A percentile compares a stretch with the other conserved stretches of the same genome.
Conservation (phyloP, 2,113 vertebrate species). For the Condylura cristata region DNA sequence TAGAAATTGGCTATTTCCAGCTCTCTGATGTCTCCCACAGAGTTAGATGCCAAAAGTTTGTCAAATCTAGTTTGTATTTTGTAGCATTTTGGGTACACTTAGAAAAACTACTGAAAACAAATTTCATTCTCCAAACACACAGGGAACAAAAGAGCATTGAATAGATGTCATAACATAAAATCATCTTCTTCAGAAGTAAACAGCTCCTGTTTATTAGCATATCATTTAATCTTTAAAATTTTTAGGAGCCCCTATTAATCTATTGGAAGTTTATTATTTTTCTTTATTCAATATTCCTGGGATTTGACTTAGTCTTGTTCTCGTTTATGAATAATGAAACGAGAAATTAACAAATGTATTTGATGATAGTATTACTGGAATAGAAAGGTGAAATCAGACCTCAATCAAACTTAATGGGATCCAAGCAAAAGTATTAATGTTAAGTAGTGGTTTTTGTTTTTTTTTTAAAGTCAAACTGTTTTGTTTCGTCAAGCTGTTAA, state of each 20-base stretch:
- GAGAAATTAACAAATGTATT: slow-evolving; percentile 32
- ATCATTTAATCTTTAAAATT: not conserved
- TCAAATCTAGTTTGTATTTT: not conserved
- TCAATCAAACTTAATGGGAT: not conserved
- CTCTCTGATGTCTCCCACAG: not conserved
- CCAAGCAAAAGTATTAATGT: not conserved
- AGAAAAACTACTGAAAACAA: slow-evolving; percentile 39
- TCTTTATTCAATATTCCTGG: not conserved
- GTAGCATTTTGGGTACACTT: not conserved
- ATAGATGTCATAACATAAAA: not conserved
- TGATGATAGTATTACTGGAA: slow-evolving; percentile 8
- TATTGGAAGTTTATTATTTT: slow-evolving; percentile 54
- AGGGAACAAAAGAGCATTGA: not conserved
- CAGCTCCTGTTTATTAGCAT: not conserved
- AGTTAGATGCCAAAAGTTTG: not conserved
- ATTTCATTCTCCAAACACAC: slow-evolving; percentile 31
- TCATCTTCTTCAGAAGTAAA: not conserved
- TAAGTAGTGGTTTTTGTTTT: not conserved
- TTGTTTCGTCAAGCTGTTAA: slow-evolving; percentile 62
- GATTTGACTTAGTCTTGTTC: not conserved
- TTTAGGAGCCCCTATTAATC: slow-evolving; percentile 23
- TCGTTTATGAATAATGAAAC: not conserved
- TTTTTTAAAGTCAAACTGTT: slow-evolving; percentile 46
- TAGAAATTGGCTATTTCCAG: not conserved
- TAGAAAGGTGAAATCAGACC: not conserved